These are phyloP conservation scores for Oedothorax gibbosus DNA, from an alignment of 1,140 invertebrate species.

Conservation along the genomic window DNA sequence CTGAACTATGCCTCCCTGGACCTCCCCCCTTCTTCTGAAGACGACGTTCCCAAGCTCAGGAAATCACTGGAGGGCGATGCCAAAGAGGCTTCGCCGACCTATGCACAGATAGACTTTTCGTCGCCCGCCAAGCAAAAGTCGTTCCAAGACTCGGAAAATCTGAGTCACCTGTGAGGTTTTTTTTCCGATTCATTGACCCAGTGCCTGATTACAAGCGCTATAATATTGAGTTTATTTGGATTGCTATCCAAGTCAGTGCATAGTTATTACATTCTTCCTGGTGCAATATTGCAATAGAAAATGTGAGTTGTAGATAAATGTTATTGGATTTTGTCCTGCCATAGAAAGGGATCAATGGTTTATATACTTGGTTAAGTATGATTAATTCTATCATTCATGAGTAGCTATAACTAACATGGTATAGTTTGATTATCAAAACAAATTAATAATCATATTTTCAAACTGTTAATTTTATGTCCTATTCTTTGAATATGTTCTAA, in stretches of 20 bases:
- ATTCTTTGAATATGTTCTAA: not conserved
- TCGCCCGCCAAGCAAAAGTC: constrained; percentile 40
- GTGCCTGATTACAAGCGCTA: constrained; percentile 49
- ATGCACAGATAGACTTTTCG: constrained; percentile 58
- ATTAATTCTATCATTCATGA: no score
- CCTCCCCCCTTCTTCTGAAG: constrained; percentile 68
- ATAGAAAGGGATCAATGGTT: no score
- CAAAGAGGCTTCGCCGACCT: constrained; percentile 51
- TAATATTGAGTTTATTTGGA: no score
- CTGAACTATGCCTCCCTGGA: constrained; percentile 78
- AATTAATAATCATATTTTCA: no score
- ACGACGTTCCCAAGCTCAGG: constrained; percentile 6
- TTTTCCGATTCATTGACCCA: constrained; percentile 28
- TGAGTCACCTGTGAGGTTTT: constrained; percentile 45
- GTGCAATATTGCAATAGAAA: no score
- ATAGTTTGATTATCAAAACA: no score
- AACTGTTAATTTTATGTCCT: no score
- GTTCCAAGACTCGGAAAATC: constrained; percentile 53
- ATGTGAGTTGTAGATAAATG: no score
- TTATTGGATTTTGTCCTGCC: no score
- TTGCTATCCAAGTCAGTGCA: not conserved
- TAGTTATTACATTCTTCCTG: not conserved
- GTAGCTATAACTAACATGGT: no score
- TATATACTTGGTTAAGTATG: no score
- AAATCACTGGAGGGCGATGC: constrained; percentile 36